A percentile compares a stretch with the other conserved stretches of the same genome.
phyloP scores from a whole-genome alignment of 2,888 invertebrate genomes.

The Anthophora plumipes region DNA sequence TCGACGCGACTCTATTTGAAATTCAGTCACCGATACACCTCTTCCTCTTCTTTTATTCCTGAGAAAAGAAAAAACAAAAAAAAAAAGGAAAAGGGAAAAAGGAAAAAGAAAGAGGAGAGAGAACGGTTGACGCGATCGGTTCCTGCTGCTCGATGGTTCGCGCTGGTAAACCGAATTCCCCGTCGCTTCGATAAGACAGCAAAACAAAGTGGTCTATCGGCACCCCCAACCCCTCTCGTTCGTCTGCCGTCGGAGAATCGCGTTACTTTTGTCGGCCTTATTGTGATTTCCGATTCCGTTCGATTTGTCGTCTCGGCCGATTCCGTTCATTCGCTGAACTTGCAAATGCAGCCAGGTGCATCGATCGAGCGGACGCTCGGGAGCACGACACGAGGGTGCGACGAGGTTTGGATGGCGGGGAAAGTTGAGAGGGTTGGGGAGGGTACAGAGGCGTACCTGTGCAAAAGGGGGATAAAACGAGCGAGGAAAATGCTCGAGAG shows the following conservation, averaged over 20 bases:
- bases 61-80: neutral
- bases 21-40: conserved; percentile 9
- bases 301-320: conserved; percentile 59
- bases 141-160: conserved; percentile 11
- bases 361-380: conserved; percentile 53
- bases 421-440: neutral
- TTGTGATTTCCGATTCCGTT: conserved; percentile 60
- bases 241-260: conserved; percentile 28
- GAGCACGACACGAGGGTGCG: conserved; percentile 17
- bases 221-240: neutral
- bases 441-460: conserved; percentile 9
- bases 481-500: conserved; percentile 4
- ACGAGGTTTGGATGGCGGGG: neutral
- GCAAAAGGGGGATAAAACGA: conserved; percentile 16
- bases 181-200: conserved; percentile 37
- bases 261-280: conserved; percentile 43
- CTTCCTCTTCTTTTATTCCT: neutral
- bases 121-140: conserved; percentile 18
- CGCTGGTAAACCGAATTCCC: conserved; percentile 43
- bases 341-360: conserved; percentile 62
- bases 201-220: conserved; percentile 51
- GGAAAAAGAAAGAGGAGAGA: neutral
- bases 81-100: neutral
- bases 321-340: conserved; percentile 60
- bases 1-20: conserved; percentile 1